A percentile compares a stretch with the other conserved stretches of the same genome.
Conservation (phyloP, 2,113 vertebrate species). For the Tapirus terrestris region DNA sequence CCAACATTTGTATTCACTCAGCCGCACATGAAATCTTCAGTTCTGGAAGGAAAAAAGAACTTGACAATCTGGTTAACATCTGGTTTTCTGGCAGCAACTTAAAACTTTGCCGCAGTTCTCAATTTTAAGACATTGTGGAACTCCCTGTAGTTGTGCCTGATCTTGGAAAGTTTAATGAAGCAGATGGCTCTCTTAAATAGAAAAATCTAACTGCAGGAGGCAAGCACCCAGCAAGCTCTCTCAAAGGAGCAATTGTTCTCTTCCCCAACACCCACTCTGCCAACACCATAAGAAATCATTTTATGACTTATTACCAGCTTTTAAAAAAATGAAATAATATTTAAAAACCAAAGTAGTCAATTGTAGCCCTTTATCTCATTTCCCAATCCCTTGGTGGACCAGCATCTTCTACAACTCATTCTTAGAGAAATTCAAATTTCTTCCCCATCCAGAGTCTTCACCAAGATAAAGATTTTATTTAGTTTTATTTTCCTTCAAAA, state of each 20-base stretch:
- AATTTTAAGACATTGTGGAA: slow-evolving; percentile 67
- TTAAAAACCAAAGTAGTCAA: slow-evolving; percentile 37
- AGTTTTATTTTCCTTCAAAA: neutral
- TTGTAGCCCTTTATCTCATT: neutral
- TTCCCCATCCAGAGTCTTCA: neutral
- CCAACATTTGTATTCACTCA: slow-evolving; percentile 47
- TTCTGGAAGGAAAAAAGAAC: slow-evolving; percentile 38
- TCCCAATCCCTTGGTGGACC: neutral
- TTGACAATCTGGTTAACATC: slow-evolving; percentile 50
- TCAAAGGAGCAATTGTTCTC: slow-evolving; percentile 59
- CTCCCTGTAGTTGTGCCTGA: slow-evolving; percentile 31
- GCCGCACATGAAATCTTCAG: slow-evolving; percentile 41
- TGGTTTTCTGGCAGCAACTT: slow-evolving; percentile 68
- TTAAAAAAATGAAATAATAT: slow-evolving; percentile 59
- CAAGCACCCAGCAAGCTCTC: slow-evolving; percentile 62
- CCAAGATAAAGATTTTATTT: neutral
- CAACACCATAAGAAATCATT: slow-evolving; percentile 32
- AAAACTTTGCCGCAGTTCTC: slow-evolving; percentile 50
- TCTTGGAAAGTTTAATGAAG: slow-evolving; percentile 64
- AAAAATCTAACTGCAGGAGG: slow-evolving; percentile 64
- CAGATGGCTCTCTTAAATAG: slow-evolving; percentile 60
- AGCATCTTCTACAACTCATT: neutral
- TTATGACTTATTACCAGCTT: slow-evolving; percentile 39
- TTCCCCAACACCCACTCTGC: slow-evolving; percentile 53
- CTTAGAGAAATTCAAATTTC: slow-evolving; percentile 14